These are phyloP conservation scores for Hippolais icterina DNA, from an alignment of 2,113 vertebrate species.

Conservation along the genomic window DNA sequence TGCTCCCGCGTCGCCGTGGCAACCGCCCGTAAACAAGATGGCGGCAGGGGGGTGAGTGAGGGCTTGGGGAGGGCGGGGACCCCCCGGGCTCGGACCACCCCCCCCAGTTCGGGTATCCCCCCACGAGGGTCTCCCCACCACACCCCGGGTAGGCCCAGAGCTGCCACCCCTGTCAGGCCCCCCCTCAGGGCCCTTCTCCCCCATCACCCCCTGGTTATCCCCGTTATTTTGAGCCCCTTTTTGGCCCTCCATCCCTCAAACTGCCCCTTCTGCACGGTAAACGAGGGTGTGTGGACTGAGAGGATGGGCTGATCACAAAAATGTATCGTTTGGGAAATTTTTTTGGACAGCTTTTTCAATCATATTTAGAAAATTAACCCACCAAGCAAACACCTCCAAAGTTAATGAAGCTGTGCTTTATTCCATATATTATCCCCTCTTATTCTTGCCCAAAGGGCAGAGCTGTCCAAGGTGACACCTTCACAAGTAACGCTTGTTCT, in stretches of 20 bases:
- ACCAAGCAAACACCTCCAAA: not conserved
- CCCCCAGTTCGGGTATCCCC: not conserved
- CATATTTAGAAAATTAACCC: not conserved
- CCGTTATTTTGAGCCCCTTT: not conserved
- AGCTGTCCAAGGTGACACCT: not conserved
- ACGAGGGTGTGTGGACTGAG: accelerated
- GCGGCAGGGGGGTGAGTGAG: not conserved
- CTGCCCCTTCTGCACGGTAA: not conserved
- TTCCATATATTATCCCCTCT: not conserved
- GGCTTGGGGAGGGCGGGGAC: not conserved
- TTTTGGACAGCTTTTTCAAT: not conserved
- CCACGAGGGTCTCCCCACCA: not conserved
- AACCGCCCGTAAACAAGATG: conserved; percentile 2
- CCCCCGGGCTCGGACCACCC: too few relatives aligned
- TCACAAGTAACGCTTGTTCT: not conserved
- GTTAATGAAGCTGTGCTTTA: not conserved
- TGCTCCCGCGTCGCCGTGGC: not conserved
- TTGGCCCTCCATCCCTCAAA: not conserved
- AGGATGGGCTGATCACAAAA: not conserved
- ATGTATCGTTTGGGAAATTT: not conserved
- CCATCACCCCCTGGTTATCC: accelerated
- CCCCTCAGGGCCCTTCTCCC: not conserved
- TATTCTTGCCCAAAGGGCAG: not conserved
- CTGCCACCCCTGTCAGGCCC: accelerated
- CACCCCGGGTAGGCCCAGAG: not conserved